Conservation (phyloP, 2,797 vertebrate species). For the Anguilla pacifica region DNA sequence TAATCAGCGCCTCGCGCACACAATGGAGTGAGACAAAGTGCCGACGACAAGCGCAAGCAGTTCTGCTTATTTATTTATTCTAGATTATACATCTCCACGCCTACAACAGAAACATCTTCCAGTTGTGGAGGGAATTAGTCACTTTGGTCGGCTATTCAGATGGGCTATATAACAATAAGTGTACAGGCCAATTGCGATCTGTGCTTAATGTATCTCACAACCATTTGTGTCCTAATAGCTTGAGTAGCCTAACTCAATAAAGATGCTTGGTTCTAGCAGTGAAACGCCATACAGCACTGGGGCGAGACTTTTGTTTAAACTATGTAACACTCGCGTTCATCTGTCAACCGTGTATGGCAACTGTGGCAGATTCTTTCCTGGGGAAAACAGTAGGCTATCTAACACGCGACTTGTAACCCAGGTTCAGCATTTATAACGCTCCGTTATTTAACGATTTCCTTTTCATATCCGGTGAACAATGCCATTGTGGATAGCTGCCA, state of each 20-base stretch:
- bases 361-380: background rate
- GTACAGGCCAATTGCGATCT: background rate
- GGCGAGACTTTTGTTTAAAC: background rate
- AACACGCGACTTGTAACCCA: conserved; percentile 4
- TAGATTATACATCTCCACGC: background rate
- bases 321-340: background rate
- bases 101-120: background rate
- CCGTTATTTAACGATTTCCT: background rate
- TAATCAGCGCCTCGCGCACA: background rate
- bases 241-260: background rate
- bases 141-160: too few relatives aligned
- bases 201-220: background rate
- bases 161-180: too few relatives aligned
- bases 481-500: background rate
- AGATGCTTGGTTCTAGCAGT: background rate
- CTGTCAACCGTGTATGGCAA: background rate
- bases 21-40: background rate
- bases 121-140: background rate
- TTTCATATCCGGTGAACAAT: background rate
- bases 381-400: background rate
- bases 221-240: background rate
- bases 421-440: background rate
- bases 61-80: background rate
- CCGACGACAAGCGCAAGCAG: background rate
- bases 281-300: background rate